Evolutionary conservation across 1,140 invertebrate genomes (phyloP).

Genomic region (Pogonus chalceus): DNA sequence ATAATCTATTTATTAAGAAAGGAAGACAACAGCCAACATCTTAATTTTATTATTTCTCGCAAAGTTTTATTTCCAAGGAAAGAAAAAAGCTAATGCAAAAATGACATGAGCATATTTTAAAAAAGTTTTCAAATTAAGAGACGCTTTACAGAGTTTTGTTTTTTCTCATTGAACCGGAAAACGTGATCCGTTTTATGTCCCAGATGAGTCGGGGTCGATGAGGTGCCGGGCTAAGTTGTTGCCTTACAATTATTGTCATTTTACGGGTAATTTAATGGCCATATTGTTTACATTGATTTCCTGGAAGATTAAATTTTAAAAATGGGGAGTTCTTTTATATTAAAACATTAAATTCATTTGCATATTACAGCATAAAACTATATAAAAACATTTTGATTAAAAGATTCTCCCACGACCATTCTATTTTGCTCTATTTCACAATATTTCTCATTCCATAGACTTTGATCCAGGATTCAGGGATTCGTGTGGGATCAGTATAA

Average conservation of each 20-base stretch:
- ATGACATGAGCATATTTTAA: slow-evolving; percentile 6
- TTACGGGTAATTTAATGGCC: not conserved
- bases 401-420: not conserved
- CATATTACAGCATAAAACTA: no score
- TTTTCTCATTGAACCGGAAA: not conserved
- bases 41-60: slow-evolving; percentile 1
- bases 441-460: slow-evolving; percentile 1
- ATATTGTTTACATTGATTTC: slow-evolving; percentile 3
- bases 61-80: not conserved
- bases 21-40: not conserved
- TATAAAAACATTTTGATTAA: no score
- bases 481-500: not conserved
- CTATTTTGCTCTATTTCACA: no score
- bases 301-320: no score
- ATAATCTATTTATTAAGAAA: slow-evolving; percentile 1
- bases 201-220: not conserved
- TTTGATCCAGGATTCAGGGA: not conserved
- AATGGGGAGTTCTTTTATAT: no score
- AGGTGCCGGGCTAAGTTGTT: not conserved
- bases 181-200: not conserved
- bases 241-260: not conserved
- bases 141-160: slow-evolving; percentile 6
- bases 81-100: slow-evolving; percentile 5
- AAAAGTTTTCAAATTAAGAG: slow-evolving; percentile 7
- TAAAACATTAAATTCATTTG: no score